phyloP scores from a whole-genome alignment of 2,113 vertebrate genomes.

The Pogonocichla stellata region DNA sequence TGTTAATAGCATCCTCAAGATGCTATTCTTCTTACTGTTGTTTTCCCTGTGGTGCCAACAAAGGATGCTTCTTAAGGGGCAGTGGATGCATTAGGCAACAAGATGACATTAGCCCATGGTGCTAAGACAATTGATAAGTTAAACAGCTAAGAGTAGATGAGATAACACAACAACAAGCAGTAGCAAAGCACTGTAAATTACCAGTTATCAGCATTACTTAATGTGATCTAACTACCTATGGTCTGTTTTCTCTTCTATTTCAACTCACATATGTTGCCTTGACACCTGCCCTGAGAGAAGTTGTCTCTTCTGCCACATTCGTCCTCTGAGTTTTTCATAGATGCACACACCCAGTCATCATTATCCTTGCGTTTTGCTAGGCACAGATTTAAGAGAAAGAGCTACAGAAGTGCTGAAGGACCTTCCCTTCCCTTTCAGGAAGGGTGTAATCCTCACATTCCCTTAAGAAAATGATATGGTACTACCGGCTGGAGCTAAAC shows the following conservation, averaged over 20 bases:
- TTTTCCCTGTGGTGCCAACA: background rate
- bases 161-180: background rate
- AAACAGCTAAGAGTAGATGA: background rate
- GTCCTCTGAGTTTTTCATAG: rapidly evolving
- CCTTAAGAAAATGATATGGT: background rate
- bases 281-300: background rate
- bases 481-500: background rate
- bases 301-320: background rate
- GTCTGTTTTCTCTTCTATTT: background rate
- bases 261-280: background rate
- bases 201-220: background rate
- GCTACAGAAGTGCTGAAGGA: background rate
- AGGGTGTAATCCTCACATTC: background rate
- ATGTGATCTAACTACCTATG: background rate
- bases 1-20: background rate
- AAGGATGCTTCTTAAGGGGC: background rate
- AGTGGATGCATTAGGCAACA: background rate
- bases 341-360: background rate
- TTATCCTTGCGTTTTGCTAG: background rate
- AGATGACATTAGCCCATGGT: background rate
- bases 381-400: background rate
- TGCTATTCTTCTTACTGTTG: background rate
- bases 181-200: background rate
- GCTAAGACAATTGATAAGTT: background rate
- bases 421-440: background rate